These are phyloP conservation scores for Neogale vison DNA, from an alignment of 2,113 vertebrate genomes.

Conservation along the genomic window DNA sequence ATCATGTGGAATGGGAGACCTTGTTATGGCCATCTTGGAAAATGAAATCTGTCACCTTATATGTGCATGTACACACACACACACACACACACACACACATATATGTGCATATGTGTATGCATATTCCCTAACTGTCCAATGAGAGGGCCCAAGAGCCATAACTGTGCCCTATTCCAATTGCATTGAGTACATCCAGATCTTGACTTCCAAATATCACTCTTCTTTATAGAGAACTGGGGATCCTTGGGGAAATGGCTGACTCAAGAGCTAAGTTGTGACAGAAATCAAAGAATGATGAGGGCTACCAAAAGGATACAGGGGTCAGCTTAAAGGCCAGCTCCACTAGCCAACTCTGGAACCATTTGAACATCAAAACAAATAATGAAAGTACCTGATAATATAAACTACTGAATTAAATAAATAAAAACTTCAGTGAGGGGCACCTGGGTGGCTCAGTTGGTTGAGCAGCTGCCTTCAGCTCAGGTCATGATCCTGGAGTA, in stretches of 20 bases:
- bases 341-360: not conserved
- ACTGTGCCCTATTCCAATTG: not conserved
- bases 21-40: not conserved
- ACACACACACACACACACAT: not conserved
- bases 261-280: not conserved
- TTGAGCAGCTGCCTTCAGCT: no score
- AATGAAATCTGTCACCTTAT: not conserved
- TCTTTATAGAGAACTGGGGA: not conserved
- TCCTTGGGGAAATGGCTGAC: not conserved
- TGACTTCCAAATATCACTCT: not conserved
- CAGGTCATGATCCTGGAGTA: no score
- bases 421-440: not conserved
- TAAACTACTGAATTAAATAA: not conserved
- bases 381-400: not conserved
- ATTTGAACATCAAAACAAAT: not conserved
- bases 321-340: not conserved
- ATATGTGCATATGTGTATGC: not conserved
- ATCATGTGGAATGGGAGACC: not conserved
- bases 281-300: not conserved
- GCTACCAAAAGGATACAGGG: not conserved
- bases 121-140: not conserved
- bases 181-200: not conserved
- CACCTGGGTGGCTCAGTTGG: no score
- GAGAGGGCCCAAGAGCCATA: not conserved
- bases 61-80: not conserved